A percentile compares a stretch with the other conserved stretches of the same genome.
phyloP scores from a whole-genome alignment of 1,140 invertebrate species.

The Bombyx mandarina region DNA sequence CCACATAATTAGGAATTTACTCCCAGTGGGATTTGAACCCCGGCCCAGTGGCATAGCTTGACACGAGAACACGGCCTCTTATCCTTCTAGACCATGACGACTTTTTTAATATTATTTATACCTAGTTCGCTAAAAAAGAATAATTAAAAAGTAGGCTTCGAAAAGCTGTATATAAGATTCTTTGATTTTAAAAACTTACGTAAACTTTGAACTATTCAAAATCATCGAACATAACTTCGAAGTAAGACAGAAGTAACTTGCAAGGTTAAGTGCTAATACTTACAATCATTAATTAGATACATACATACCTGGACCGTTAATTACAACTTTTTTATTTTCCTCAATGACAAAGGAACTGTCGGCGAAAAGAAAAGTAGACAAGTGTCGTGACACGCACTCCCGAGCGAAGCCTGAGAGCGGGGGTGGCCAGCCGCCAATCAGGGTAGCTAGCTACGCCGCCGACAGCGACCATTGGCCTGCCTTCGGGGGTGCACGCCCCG shows the following conservation, averaged over 20 bases:
- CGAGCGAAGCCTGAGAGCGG: slow-evolving; percentile 32
- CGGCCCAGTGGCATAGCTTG: too few relatives aligned
- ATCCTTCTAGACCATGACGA: too few relatives aligned
- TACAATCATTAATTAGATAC: slow-evolving; percentile 59
- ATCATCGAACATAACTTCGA: background rate
- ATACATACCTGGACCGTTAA: slow-evolving; percentile 69
- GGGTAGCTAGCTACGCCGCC: slow-evolving; percentile 21
- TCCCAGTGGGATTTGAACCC: too few relatives aligned
- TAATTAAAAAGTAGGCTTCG: too few relatives aligned
- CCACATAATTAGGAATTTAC: too few relatives aligned
- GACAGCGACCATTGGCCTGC: slow-evolving; percentile 49
- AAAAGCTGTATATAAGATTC: too few relatives aligned
- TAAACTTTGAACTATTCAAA: background rate
- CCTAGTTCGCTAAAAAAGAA: too few relatives aligned
- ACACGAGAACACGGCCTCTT: too few relatives aligned
- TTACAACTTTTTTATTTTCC: slow-evolving; percentile 70
- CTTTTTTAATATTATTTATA: too few relatives aligned
- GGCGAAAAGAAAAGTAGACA: slow-evolving; percentile 71
- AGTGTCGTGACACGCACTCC: slow-evolving; percentile 68
- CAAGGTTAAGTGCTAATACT: slow-evolving; percentile 18
- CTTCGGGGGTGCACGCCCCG: slow-evolving; percentile 53
- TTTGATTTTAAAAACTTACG: too few relatives aligned
- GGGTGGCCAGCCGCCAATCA: slow-evolving; percentile 39
- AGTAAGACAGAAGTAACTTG: too few relatives aligned
- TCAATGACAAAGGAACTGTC: slow-evolving; percentile 70